Conservation (phyloP, 2,113 vertebrate species). For the Neotragus moschatus region DNA sequence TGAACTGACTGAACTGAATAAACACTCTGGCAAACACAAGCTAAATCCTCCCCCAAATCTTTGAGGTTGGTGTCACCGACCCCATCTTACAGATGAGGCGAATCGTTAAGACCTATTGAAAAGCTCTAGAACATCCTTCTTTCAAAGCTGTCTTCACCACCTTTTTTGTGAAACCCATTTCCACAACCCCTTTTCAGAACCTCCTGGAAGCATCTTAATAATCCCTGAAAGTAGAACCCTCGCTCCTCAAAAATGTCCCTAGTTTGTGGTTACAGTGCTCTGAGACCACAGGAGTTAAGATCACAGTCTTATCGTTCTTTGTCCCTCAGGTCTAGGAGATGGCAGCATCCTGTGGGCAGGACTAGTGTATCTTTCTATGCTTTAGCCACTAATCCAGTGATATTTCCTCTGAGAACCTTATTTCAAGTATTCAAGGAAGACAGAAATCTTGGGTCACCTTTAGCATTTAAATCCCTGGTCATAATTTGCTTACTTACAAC, state of each 20-base stretch:
- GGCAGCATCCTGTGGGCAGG: not conserved
- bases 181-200: not conserved
- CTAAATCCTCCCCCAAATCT: not conserved
- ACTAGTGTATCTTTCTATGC: not conserved
- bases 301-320: not conserved
- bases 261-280: not conserved
- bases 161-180: not conserved
- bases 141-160: not conserved
- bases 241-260: not conserved
- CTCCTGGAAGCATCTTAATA: not conserved
- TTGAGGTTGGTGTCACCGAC: not conserved
- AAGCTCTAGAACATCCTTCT: not conserved
- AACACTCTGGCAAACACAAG: not conserved
- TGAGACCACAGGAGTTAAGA: not conserved
- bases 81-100: not conserved
- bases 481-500: slow-evolving; percentile 26
- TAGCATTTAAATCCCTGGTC: not conserved
- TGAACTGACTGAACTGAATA: no score
- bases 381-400: not conserved
- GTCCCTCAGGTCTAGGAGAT: not conserved
- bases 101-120: not conserved
- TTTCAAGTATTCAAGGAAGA: not conserved
- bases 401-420: not conserved
- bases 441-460: not conserved
- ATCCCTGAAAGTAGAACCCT: not conserved